Conservation (phyloP, 1,140 invertebrate genomes). For the Ostrea edulis region DNA sequence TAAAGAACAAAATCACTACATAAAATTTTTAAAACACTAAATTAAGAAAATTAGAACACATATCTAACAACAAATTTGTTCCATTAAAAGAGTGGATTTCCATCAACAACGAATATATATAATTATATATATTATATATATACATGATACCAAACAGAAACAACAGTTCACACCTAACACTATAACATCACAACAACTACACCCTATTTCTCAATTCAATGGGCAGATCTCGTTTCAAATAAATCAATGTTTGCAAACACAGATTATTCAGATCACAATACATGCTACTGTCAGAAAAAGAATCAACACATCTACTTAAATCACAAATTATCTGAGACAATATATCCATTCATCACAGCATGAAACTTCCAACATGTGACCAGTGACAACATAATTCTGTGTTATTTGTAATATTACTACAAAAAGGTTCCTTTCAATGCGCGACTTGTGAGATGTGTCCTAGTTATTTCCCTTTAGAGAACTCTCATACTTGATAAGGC, state of each 20-base stretch:
- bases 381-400: not conserved
- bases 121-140: not conserved
- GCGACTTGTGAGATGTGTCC: too few species aligned
- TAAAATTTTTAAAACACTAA: not conserved
- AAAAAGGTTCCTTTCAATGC: too few species aligned
- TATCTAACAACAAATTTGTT: conserved; percentile 27
- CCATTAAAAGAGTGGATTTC: conserved; percentile 28
- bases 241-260: conserved; percentile 9
- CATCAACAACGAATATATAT: conserved; percentile 31
- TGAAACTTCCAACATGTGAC: not conserved
- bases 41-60: not conserved
- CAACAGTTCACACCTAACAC: not conserved
- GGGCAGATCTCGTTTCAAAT: conserved; percentile 4
- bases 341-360: conserved; percentile 28
- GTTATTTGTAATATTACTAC: not conserved
- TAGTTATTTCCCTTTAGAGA: too few species aligned
- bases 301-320: not conserved
- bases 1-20: conserved; percentile 7
- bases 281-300: not conserved
- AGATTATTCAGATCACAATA: not conserved
- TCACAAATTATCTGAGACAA: conserved; percentile 32
- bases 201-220: not conserved
- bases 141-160: conserved; percentile 18
- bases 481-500: too few species aligned
- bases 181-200: conserved; percentile 4